Evolutionary conservation across 2,888 invertebrate species (phyloP).

Genomic region (Linnaemya tessellans): DNA sequence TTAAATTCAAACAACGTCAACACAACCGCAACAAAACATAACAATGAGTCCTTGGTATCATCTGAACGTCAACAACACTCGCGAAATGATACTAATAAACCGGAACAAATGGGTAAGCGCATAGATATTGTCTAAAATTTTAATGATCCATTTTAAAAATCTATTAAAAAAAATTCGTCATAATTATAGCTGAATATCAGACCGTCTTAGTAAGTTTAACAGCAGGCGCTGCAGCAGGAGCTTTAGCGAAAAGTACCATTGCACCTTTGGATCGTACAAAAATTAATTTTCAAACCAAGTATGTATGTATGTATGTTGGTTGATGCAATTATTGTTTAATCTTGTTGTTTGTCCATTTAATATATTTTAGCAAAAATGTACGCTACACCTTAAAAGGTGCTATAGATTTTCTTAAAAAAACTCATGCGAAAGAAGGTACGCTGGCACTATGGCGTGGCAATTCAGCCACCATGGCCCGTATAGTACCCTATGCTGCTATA

Average conservation of each 20-base stretch:
- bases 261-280: slow-evolving; percentile 99
- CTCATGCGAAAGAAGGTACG: slow-evolving; percentile 91
- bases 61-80: slow-evolving; percentile 39
- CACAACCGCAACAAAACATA: slow-evolving; percentile 30
- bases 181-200: slow-evolving; percentile 49
- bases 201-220: slow-evolving; percentile 91
- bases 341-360: not conserved
- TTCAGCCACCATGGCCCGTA: slow-evolving; percentile 98
- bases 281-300: slow-evolving; percentile 97
- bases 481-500: slow-evolving; percentile 98
- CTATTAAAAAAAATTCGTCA: not conserved
- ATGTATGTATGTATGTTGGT: slow-evolving; percentile 72
- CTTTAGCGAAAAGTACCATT: slow-evolving; percentile 96
- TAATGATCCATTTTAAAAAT: slow-evolving; percentile 1
- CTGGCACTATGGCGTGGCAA: slow-evolving; percentile 97
- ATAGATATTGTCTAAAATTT: not conserved
- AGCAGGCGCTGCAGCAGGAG: slow-evolving; percentile 97
- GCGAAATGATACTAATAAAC: slow-evolving; percentile 25
- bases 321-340: not conserved
- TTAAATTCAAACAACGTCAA: slow-evolving; percentile 56
- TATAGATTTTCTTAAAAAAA: slow-evolving; percentile 86
- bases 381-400: slow-evolving; percentile 90
- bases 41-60: slow-evolving; percentile 48
- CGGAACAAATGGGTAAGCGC: slow-evolving; percentile 49
- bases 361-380: slow-evolving; percentile 84